Percentiles rank a stretch among this genome's conserved stretches.
These are phyloP conservation scores for Gopherus flavomarginatus DNA, from an alignment of 2,113 vertebrate genomes.

Conservation along the genomic window DNA sequence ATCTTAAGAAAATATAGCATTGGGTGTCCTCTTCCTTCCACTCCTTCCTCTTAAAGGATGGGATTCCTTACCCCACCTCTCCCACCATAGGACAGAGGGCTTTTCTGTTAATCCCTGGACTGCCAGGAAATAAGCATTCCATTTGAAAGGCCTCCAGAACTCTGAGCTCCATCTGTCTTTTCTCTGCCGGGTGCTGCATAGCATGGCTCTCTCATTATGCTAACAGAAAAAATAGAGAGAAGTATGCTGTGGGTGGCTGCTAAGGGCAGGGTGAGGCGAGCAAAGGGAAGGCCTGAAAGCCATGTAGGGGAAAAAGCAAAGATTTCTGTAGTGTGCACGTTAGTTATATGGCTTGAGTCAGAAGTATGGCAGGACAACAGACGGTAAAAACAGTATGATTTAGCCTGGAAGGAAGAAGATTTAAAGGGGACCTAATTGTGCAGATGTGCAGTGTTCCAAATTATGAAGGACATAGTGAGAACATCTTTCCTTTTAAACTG, in stretches of 20 bases:
- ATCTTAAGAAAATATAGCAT: not conserved
- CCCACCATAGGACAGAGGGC: accelerated
- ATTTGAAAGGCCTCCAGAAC: not conserved
- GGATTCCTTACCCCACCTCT: not conserved
- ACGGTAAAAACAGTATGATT: not conserved
- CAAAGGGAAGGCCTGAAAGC: not conserved
- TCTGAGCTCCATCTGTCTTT: not conserved
- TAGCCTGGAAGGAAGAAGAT: not conserved
- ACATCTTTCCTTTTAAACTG: not conserved
- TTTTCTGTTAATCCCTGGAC: not conserved
- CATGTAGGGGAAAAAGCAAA: accelerated
- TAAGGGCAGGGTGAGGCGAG: not conserved
- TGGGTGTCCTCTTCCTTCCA: not conserved
- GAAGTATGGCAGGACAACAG: not conserved
- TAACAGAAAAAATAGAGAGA: not conserved
- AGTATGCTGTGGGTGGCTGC: not conserved
- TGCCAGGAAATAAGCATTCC: accelerated
- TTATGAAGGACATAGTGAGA: not conserved
- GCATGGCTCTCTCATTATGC: not conserved
- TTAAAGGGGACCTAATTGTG: not conserved
- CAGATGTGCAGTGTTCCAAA: not conserved
- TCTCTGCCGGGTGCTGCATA: not conserved
- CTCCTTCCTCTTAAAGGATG: not conserved
- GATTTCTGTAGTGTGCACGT: not conserved
- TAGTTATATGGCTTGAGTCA: not conserved